A percentile compares a stretch with the other conserved stretches of the same genome.
Conservation (phyloP, 2,888 invertebrate genomes). For the Drosophila mercatorum region DNA sequence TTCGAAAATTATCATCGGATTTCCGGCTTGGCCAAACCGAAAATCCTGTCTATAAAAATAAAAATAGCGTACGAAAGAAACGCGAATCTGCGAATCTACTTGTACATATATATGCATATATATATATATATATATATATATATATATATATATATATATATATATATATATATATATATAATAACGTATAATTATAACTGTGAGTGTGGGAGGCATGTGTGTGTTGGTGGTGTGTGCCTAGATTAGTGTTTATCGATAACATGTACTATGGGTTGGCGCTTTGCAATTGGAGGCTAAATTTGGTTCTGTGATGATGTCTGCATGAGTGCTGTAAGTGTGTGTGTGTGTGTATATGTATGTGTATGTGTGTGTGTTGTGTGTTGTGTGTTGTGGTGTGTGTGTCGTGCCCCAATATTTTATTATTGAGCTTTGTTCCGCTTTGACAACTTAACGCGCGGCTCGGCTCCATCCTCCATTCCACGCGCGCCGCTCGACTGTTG, state of each 20-base stretch:
- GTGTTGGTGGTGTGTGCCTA: slow-evolving; percentile 1
- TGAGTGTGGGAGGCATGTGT: background rate
- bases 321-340: slow-evolving; percentile 6
- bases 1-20: slow-evolving; percentile 1
- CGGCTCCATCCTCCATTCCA: slow-evolving; percentile 35
- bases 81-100: slow-evolving; percentile 13
- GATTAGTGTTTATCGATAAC: slow-evolving; percentile 17
- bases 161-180: background rate
- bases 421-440: slow-evolving; percentile 64
- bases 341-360: slow-evolving; percentile 6
- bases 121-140: no score
- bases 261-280: slow-evolving; percentile 5
- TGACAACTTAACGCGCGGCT: slow-evolving; percentile 38
- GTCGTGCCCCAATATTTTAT: slow-evolving; percentile 25
- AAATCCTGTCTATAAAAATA: slow-evolving; percentile 14
- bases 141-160: no score
- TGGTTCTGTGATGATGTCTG: slow-evolving; percentile 3
- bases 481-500: slow-evolving; percentile 26
- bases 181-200: background rate
- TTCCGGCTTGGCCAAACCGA: slow-evolving; percentile 25
- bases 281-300: slow-evolving; percentile 35
- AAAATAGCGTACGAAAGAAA: background rate
- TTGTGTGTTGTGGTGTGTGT: background rate
- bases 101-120: background rate
- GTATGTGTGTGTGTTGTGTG: slow-evolving; percentile 1